Evolutionary conservation across 2,888 invertebrate genomes (phyloP), one percentile per base, ranked within the genome.

Genomic region (Hydrotaea cyrtoneurina): DNA sequence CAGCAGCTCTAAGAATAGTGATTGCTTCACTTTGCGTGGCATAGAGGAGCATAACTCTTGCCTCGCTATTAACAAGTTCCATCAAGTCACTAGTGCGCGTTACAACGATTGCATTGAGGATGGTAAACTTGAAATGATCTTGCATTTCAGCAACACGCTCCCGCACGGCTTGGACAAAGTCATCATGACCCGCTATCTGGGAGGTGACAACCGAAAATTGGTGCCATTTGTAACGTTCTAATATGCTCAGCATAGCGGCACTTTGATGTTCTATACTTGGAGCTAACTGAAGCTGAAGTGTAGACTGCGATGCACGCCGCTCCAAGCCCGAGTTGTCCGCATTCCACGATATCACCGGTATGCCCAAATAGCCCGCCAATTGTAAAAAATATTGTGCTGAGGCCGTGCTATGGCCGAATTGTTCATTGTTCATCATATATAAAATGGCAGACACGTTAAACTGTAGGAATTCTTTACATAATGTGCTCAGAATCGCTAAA

Each of bases 261-360:
- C 98, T 98, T 93, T 92, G 99, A 92, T 99, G 99, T 93, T 98
- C 97, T 89, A 99, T 95, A 78, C 98, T 98, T 86, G 99, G 99
- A 78, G 99, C 99, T 92, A 99, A 94, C 93, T 99, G 99, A 87
- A 98, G 94, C 90, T 97, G 97, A 89, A 98, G 94, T 82, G 97
- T 97, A 73, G 97, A 97, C 92, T 97, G 97, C 31, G 97, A 97
- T 55, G 97, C 97, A 86, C 96, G 93, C 86, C 95, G 93, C 89
- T 95, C 95, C 87, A 98, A 94, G 53, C 98, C 98, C 55, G 98
- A 97, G 93, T 98, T 98, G 93, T 99, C 98, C 10, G 98, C 98
- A 93, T 98, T 98, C 98, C 98, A 99, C 10, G 98, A 97, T 88
- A 98, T 97, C 75, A 98, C 98, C 88, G 98, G 98, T 91, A 98